Percentiles rank a stretch among this genome's conserved stretches.
phyloP scores from a whole-genome alignment of 2,113 vertebrate genomes.

The Lepisosteus osseus region DNA sequence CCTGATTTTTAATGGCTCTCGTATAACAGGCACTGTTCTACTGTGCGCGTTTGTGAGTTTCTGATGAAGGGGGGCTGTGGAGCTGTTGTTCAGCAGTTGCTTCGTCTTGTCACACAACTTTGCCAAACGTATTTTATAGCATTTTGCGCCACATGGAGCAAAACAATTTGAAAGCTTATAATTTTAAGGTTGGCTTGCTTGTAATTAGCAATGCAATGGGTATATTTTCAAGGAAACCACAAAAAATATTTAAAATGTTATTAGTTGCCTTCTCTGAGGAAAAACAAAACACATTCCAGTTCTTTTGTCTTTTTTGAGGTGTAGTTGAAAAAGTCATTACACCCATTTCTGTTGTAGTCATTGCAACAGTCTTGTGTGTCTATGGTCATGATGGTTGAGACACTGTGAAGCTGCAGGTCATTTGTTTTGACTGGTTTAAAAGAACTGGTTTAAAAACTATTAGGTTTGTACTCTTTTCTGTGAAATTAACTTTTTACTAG shows the following conservation, averaged over 20 bases:
- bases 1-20: background rate
- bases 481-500: too few relatives aligned
- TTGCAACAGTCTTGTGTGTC: too few relatives aligned
- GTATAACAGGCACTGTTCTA: background rate
- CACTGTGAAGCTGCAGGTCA: too few relatives aligned
- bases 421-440: too few relatives aligned
- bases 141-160: slow-evolving; percentile 4
- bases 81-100: background rate
- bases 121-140: background rate
- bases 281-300: too few relatives aligned
- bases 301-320: too few relatives aligned
- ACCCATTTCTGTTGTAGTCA: too few relatives aligned
- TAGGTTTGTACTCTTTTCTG: too few relatives aligned
- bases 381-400: too few relatives aligned
- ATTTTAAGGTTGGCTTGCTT: background rate
- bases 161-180: slow-evolving; percentile 4
- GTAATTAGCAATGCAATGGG: background rate
- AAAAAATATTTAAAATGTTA: background rate
- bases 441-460: too few relatives aligned
- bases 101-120: background rate
- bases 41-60: background rate
- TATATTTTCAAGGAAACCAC: background rate
- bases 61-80: background rate
- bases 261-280: background rate
- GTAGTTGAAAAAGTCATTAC: too few relatives aligned